Evolutionary conservation across 1,140 invertebrate species (phyloP).

Genomic region (Drosophila tsacasi): DNA sequence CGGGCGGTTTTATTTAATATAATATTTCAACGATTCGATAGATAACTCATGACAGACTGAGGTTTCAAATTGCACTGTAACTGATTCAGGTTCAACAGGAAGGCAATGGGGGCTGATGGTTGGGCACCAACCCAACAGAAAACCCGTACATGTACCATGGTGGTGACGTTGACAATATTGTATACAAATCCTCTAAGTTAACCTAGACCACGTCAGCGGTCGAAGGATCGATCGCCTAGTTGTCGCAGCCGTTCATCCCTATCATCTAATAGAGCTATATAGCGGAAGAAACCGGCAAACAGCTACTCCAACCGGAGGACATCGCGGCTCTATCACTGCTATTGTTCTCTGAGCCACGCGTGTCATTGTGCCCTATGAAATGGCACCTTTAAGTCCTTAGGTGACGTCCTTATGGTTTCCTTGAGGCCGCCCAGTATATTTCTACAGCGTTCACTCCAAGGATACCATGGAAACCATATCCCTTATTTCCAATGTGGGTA

Average conservation of each 20-base stretch:
- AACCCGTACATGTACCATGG: constrained; percentile 88
- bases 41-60: constrained; percentile 29
- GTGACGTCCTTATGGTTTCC: background rate
- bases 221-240: constrained; percentile 94
- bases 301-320: constrained; percentile 8
- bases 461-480: background rate
- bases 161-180: constrained; percentile 91
- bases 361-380: background rate
- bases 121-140: constrained; percentile 71
- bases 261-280: constrained; percentile 87
- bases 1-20: constrained; percentile 34
- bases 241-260: constrained; percentile 93
- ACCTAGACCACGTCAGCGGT: constrained; percentile 89
- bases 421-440: background rate
- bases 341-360: background rate
- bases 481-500: background rate
- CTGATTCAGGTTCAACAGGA: background rate
- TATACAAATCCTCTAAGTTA: constrained; percentile 90
- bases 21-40: constrained; percentile 15
- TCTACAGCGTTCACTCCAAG: background rate
- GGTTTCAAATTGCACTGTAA: background rate
- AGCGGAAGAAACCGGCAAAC: background rate
- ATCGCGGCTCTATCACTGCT: background rate
- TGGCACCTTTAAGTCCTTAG: background rate
- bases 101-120: background rate